A percentile compares a stretch with the other conserved stretches of the same genome.
Conservation (phyloP, 35 echinoderm and acorn worm species). For the Anneissia japonica region DNA sequence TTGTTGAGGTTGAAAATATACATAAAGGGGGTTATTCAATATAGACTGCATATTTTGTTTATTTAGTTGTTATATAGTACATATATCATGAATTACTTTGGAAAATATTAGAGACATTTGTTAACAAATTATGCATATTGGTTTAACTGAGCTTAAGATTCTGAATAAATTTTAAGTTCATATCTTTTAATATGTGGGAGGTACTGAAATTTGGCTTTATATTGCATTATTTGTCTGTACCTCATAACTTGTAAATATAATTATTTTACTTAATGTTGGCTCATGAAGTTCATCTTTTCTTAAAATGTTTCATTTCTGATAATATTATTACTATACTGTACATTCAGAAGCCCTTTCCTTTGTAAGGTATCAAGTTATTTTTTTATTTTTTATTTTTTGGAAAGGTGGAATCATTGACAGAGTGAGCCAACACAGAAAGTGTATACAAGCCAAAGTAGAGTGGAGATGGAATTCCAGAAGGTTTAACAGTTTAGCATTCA, state of each 20-base stretch:
- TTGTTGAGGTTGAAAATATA: too few species aligned
- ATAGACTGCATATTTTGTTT: not conserved
- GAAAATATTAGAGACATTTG: not conserved
- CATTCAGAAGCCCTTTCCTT: not conserved
- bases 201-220: not conserved
- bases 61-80: not conserved
- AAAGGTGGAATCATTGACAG: too few species aligned
- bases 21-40: not conserved
- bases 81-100: not conserved
- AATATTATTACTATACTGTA: too few species aligned
- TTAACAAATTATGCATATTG: not conserved
- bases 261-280: not conserved
- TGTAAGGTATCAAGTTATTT: too few species aligned
- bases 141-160: not conserved
- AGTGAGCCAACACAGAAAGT: too few species aligned
- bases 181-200: not conserved
- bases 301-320: too few species aligned
- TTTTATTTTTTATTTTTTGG: too few species aligned
- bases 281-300: too few species aligned
- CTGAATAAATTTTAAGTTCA: not conserved
- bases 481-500: too few species aligned
- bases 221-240: not conserved
- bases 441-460: too few species aligned
- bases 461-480: too few species aligned
- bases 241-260: not conserved